phyloP scores from a whole-genome alignment of 2,888 invertebrate genomes.

The Agonopterix heracliana region DNA sequence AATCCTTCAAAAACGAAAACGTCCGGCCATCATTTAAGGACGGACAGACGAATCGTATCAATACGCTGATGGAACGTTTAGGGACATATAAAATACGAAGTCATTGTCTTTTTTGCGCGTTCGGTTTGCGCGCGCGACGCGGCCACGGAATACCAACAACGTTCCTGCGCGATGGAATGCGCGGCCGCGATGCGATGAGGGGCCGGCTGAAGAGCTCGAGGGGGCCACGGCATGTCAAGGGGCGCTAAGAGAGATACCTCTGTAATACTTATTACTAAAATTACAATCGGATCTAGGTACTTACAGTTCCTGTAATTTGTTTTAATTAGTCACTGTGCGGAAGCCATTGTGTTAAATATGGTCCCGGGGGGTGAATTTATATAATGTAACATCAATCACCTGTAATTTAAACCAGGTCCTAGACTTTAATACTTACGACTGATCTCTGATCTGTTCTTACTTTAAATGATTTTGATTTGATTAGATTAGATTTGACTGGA shows the following conservation, averaged over 20 bases:
- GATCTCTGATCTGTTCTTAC: no score
- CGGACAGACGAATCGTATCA: slow-evolving; percentile 49
- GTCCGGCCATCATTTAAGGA: slow-evolving; percentile 40
- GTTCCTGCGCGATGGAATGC: slow-evolving; percentile 35
- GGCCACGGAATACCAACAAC: slow-evolving; percentile 63
- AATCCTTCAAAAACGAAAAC: slow-evolving; percentile 44
- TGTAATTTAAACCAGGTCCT: no score
- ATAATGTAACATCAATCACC: no score
- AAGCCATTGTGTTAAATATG: no score
- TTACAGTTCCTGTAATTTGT: no score
- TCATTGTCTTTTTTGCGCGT: slow-evolving; percentile 70
- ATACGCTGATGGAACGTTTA: slow-evolving; percentile 66
- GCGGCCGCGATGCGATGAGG: slow-evolving; percentile 10
- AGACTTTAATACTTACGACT: no score
- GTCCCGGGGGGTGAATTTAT: no score
- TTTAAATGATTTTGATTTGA: no score
- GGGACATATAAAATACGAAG: slow-evolving; percentile 65
- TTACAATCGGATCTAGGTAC: no score
- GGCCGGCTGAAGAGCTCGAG: slow-evolving; percentile 21
- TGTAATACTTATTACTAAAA: no score
- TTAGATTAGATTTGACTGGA: no score
- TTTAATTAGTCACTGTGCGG: no score
- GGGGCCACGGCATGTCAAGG: slow-evolving; percentile 19
- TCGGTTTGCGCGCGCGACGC: slow-evolving; percentile 50
- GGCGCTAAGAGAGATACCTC: neutral